Base-by-base conservation (phyloP, 2,113 vertebrate genomes). In the Brachypteracias leptosomus region DNA sequence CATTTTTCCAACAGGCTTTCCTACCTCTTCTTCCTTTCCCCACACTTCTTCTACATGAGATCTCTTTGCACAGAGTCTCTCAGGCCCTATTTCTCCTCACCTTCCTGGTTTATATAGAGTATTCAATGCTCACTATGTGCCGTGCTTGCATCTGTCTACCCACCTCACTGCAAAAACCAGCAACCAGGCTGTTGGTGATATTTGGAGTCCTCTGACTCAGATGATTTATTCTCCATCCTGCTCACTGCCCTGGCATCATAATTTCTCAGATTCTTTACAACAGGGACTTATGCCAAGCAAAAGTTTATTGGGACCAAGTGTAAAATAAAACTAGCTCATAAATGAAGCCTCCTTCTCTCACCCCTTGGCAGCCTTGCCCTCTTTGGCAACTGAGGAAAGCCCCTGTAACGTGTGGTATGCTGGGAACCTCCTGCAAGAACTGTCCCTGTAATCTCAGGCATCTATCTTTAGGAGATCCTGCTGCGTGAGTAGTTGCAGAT, bases 341-440 rank as follows among this genome's bases (percentile, higher is more conserved):
- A 88, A 79, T 24, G 74, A 88, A 94, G 51, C 62, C 35, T 71
- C 13, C 62, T 80, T 38, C 52, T 87, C 61, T 80, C 70, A 78
- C 8, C 33, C 84, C 44, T 92, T 75, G 38, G 85, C 86, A 95
- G 83, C 57, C 84, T 77, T 91, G 59, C 22, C 66, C 70, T 85
- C 25, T 74, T 46, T 67, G 75, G 81, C 76, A 84, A 77, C 52
- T 82, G 86, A 93, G 85, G 68, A 93, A 97, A 94, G 76, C 78
- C 92, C 78, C n/a, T 78, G 59, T 25, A 72, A 95, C 1, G 16
- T 52, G 38, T 80, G 58, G 90, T 85, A 92, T 95, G 90, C 70
- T 67, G 90, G 84, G 79, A 96, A 92, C 70, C 93, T 89, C 92
- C 92, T 89, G 57, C 33, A 81, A 67, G 59, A 55, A 70, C 62